Conservation (phyloP, 2,797 vertebrate species). For the Oreortyx pictus region DNA sequence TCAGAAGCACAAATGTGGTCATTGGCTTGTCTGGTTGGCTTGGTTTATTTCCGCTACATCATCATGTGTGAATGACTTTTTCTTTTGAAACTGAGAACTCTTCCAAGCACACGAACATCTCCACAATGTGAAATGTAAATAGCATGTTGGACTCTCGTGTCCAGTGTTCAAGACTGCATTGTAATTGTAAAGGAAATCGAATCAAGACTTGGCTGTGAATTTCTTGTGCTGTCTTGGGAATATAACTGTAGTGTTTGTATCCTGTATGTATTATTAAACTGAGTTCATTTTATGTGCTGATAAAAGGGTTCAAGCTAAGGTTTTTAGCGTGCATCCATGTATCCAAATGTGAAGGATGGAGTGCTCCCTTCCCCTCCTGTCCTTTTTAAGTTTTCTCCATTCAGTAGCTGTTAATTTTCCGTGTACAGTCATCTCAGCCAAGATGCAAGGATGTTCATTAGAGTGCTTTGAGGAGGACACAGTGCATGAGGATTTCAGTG, state of each 20-base stretch:
- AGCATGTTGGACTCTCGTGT: constrained; percentile 75
- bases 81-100: constrained; percentile 62
- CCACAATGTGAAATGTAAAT: constrained; percentile 82
- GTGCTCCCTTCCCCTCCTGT: constrained; percentile 59
- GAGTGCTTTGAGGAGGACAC: constrained; percentile 39
- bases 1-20: constrained; percentile 75
- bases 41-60: constrained; percentile 60
- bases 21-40: constrained; percentile 73
- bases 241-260: constrained; percentile 76
- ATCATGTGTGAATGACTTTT: constrained; percentile 69
- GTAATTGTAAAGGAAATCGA: constrained; percentile 75
- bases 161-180: constrained; percentile 80
- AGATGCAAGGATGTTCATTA: constrained; percentile 32
- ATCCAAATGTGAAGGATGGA: constrained; percentile 56
- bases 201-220: constrained; percentile 76
- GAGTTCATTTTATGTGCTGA: constrained; percentile 70
- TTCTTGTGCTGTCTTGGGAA: constrained; percentile 74
- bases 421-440: constrained; percentile 65
- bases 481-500: constrained; percentile 19
- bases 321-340: constrained; percentile 59
- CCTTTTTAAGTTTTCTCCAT: constrained; percentile 52
- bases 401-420: constrained; percentile 57
- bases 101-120: constrained; percentile 77
- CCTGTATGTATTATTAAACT: constrained; percentile 74
- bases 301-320: constrained; percentile 59